These are phyloP conservation scores for Ramphastos sulfuratus DNA, from an alignment of 2,113 vertebrate species.

Conservation along the genomic window DNA sequence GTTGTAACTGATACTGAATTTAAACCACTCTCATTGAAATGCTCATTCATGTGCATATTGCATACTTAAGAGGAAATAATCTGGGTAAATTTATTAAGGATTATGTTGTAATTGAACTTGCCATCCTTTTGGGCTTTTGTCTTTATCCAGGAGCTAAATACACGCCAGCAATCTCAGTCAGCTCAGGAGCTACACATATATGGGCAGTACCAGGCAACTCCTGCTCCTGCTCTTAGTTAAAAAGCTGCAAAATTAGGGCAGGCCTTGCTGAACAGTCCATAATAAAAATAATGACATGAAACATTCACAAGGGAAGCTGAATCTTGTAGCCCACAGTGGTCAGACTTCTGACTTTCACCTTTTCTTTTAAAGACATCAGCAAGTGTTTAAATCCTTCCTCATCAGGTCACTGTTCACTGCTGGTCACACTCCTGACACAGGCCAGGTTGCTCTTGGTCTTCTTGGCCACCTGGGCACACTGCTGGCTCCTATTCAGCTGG, in stretches of 20 bases:
- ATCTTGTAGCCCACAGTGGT: neutral
- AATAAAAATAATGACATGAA: slow-evolving; percentile 18
- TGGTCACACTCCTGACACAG: too few species aligned
- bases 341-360: neutral
- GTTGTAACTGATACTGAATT: neutral
- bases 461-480: too few species aligned
- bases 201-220: neutral
- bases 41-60: neutral
- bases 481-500: too few species aligned
- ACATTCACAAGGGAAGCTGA: neutral
- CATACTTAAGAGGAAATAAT: neutral
- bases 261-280: neutral
- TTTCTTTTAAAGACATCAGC: neutral
- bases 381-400: neutral
- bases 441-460: too few species aligned
- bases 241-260: neutral
- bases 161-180: neutral
- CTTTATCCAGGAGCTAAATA: neutral
- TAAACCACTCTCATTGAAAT: neutral
- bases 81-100: neutral
- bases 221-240: neutral
- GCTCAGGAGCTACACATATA: neutral
- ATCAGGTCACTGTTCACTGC: neutral
- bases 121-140: neutral
- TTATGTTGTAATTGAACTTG: slow-evolving; percentile 23